Evolutionary conservation across 2,888 invertebrate genomes (phyloP).

Genomic region (Steinernema carpocapsae): DNA sequence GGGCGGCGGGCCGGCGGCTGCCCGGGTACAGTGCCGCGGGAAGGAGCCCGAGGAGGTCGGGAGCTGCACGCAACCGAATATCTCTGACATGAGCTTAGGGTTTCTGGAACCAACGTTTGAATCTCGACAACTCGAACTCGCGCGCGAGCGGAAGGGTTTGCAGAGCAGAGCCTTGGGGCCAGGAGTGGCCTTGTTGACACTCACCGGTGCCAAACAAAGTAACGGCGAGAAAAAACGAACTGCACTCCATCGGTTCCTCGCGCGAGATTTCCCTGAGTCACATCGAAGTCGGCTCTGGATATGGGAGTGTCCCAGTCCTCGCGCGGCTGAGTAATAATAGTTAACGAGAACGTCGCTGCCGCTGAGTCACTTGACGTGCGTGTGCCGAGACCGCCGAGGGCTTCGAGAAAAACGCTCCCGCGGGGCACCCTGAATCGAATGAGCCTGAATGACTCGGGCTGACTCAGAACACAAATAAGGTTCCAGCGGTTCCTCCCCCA

Average conservation of each 20-base stretch:
- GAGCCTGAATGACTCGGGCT: neutral
- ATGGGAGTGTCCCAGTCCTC: constrained; percentile 23
- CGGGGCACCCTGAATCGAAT: too few relatives aligned
- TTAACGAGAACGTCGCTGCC: constrained; percentile 23
- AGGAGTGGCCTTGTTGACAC: neutral
- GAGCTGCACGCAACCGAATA: constrained; percentile 29
- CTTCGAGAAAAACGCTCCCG: neutral
- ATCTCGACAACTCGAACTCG: neutral
- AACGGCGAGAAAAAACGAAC: neutral
- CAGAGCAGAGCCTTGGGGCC: neutral
- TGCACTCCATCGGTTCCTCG: neutral
- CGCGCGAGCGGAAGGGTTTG: neutral
- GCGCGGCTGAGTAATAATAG: constrained; percentile 19
- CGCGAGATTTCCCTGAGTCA: constrained; percentile 6
- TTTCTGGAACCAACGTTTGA: neutral
- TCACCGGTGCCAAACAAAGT: neutral
- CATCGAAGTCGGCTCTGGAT: neutral
- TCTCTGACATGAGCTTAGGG: constrained; percentile 1
- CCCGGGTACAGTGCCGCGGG: neutral
- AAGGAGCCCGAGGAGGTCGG: constrained; percentile 7
- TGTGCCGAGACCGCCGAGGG: neutral
- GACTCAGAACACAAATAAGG: neutral
- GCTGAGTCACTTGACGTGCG: constrained; percentile 16
- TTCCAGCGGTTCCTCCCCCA: neutral
- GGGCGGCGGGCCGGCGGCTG: constrained; percentile 6